Percentiles rank a stretch among this genome's conserved stretches.
phyloP scores from a whole-genome alignment of 2,888 invertebrate genomes.

The Drosophila paramelanica region DNA sequence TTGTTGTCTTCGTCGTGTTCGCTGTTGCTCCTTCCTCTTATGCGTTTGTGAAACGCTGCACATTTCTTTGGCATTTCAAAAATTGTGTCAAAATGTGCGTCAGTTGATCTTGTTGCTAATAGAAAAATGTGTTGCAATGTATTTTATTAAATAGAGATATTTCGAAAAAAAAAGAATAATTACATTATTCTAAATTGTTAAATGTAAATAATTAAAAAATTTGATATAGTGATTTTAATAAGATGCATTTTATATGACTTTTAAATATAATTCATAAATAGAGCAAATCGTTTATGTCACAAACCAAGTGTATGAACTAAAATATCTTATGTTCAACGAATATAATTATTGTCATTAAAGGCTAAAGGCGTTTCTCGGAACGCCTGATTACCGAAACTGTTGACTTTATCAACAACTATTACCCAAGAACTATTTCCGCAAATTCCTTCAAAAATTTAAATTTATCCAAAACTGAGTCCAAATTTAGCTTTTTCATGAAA shows the following conservation, averaged over 20 bases:
- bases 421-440: neutral
- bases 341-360: neutral
- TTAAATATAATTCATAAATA: neutral
- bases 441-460: neutral
- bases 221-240: neutral
- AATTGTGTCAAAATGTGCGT: slow-evolving; percentile 27
- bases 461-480: too few species aligned
- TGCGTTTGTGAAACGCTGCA: slow-evolving; percentile 28
- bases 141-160: neutral
- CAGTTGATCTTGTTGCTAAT: slow-evolving; percentile 33
- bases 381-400: neutral
- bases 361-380: neutral
- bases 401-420: neutral
- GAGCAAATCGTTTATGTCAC: neutral
- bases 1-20: slow-evolving; percentile 17
- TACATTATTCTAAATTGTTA: neutral
- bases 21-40: slow-evolving; percentile 6
- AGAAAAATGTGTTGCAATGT: slow-evolving; percentile 8
- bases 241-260: too few species aligned
- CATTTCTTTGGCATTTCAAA: slow-evolving; percentile 28
- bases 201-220: too few species aligned
- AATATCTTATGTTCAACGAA: neutral
- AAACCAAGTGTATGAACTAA: neutral
- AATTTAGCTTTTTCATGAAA: neutral
- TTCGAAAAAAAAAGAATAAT: neutral